Evolutionary conservation across 2,113 vertebrate species (phyloP), one percentile per base, ranked within the genome.

Genomic region (Proteles cristata): DNA sequence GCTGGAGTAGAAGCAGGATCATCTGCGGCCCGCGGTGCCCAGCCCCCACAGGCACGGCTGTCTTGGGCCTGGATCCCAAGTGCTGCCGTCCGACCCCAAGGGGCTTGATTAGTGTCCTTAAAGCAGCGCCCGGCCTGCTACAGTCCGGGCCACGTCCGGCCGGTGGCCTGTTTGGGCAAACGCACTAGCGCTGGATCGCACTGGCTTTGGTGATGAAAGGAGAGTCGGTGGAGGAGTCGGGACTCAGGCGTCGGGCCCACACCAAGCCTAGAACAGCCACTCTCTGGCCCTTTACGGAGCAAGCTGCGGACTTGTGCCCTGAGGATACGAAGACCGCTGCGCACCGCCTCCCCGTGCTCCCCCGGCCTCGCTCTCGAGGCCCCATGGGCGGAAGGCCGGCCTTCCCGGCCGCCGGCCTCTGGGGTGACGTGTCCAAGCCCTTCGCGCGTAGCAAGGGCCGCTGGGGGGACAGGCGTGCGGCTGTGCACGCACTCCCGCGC

Each of bases 401-500:
- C 77, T 50, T 53, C 89, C 91, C 0, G 21, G n/a, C 7, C 33
- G 19, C 12, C 9, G 26, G 3, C n/a, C 61, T 87, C 77, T 3
- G 74, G 35, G 39, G 14, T 19, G 6, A 31, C 33, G 16, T 45
- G 84, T 73, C 63, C 55, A 3, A 26, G 50, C 43, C 77, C 66
- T 31, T 84, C 26, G 21, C 33, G 21, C 1, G 4, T 5, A 33
- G 61, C 43, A 43, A 7, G 15, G 21, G 0, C 50, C 21, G 16
- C 65, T 7, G 45, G 53, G 17, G 1, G 45, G 55, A 50, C 43
- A 55, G 55, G 11, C 4, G 1, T 0, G 2, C 0, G 1, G 5
- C 15, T 0, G 7, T 10, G 53, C 1, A 7, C 25, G 1, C 1
- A 1, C 39, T 0, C 31, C 39, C 0, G 1, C 16, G 21, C 31